Evolutionary conservation across 2,113 vertebrate species (phyloP), one percentile per base, ranked within the genome.

Genomic region (Hydrolagus affinis): DNA sequence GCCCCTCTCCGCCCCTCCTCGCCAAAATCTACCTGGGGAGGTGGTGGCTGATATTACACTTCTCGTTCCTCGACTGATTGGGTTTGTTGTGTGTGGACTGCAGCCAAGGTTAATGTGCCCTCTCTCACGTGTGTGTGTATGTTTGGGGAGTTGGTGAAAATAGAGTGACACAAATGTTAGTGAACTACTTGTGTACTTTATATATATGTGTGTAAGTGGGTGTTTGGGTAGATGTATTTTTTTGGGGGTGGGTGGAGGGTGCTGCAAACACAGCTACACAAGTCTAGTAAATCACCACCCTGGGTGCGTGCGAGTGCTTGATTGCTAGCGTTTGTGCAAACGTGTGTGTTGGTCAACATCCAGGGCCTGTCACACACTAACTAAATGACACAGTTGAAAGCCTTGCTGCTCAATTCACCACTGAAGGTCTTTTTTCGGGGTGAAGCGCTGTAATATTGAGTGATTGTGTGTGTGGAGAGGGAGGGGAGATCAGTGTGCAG

Each of bases 41-140:
- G 44, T 44, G 44, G 44, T 44, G 93, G 92, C 94, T 95, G 94
- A 95, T 95, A 95, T 96, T 95, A 93, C 93, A 92, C 91, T 44
- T 44, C 93, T 93, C 92, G 89, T 93, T 89, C 90, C 92, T 95
- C 91, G 89, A 90, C 89, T 90, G 93, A 92, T 91, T 92, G 89
- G 90, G 94, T 91, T 93, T 92, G 91, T 23, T 77, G 88, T 80
- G 88, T 85, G 15, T 86, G 88, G 87, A 87, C 87, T 77, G 32
- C 77, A 28, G 87, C 89, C 85, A 86, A 75, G 62, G 70, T 76
- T 85, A 70, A 76, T 64, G 59, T 80, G 60, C 25, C 60, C 59
- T 17, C 19, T 80, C 60, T 60, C 60, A 78, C 68, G 78, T 85
- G 87, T 76, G 77, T 70, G 86, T 70, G 80, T 19, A 70, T 70